Conservation (phyloP, 2,113 vertebrate species). For the Psilopsiagon aymara region DNA sequence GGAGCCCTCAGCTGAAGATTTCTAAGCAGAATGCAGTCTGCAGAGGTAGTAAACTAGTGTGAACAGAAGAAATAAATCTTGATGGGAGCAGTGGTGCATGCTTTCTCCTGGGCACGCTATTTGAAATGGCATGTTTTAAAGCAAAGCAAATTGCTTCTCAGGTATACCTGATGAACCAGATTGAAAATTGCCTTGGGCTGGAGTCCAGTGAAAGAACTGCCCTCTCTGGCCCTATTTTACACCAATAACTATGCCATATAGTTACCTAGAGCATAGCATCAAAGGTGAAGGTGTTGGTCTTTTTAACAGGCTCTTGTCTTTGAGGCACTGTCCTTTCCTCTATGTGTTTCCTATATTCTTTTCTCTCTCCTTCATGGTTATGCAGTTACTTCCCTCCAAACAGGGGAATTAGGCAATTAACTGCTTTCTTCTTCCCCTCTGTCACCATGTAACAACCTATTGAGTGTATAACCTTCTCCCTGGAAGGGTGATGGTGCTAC, state of each 20-base stretch:
- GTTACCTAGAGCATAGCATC: background rate
- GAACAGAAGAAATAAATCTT: background rate
- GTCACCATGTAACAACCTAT: background rate
- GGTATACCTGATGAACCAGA: background rate
- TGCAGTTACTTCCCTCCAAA: background rate
- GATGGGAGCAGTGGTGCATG: background rate
- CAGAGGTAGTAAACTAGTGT: background rate
- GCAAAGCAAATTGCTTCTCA: background rate
- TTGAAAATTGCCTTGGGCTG: background rate
- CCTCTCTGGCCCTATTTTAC: background rate
- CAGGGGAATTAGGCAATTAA: background rate
- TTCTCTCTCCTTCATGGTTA: background rate
- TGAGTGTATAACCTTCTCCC: background rate
- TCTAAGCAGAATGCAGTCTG: background rate
- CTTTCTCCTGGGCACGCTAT: background rate
- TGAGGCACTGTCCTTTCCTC: background rate
- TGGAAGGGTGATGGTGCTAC: background rate
- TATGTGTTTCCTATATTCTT: background rate
- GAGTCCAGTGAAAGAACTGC: background rate
- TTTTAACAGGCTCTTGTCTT: background rate
- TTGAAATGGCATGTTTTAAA: background rate
- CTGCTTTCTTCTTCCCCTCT: background rate
- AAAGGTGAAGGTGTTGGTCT: background rate
- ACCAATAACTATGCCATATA: background rate
- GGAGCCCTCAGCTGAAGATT: background rate